A percentile compares a stretch with the other conserved stretches of the same genome.
Evolutionary conservation across 2,888 invertebrate species (phyloP).

Genomic region (Synanthedon myopaeformis): DNA sequence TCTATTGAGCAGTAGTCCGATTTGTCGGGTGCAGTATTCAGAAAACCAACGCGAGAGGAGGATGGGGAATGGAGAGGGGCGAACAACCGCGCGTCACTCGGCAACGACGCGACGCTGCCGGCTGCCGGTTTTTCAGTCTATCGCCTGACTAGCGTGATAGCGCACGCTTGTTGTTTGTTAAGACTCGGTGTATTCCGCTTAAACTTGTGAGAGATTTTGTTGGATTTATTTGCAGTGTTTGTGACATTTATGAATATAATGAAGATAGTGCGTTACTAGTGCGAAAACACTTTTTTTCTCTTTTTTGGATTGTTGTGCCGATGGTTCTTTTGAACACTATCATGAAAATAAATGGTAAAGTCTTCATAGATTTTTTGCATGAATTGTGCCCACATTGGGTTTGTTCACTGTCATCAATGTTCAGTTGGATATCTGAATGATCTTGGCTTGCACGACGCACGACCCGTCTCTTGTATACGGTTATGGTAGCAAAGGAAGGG

Average conservation of each 20-base stretch:
- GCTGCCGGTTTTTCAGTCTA: slow-evolving; percentile 29
- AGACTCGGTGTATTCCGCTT: slow-evolving; percentile 1
- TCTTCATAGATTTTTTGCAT: slow-evolving; percentile 23
- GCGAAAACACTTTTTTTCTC: slow-evolving; percentile 22
- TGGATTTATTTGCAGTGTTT: slow-evolving; percentile 56
- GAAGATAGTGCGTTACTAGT: slow-evolving; percentile 43
- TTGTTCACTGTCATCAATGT: slow-evolving; percentile 35
- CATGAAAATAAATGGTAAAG: slow-evolving; percentile 69
- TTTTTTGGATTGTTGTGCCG: slow-evolving; percentile 42
- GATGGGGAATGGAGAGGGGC: slow-evolving; percentile 16
- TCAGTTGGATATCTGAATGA: slow-evolving; percentile 41
- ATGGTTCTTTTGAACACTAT: slow-evolving; percentile 68
- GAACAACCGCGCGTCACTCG: slow-evolving; percentile 35
- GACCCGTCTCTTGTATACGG: slow-evolving; percentile 18
- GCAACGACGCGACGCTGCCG: slow-evolving; percentile 9
- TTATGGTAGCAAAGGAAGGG: slow-evolving; percentile 25
- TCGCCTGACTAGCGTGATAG: slow-evolving; percentile 25
- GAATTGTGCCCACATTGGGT: slow-evolving; percentile 16
- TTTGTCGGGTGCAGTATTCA: slow-evolving; percentile 43
- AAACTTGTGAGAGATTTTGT: slow-evolving; percentile 52
- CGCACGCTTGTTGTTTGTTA: slow-evolving; percentile 16
- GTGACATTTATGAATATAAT: slow-evolving; percentile 35
- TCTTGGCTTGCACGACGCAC: slow-evolving; percentile 65
- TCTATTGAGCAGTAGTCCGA: slow-evolving; percentile 38
- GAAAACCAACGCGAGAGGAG: slow-evolving; percentile 12